phyloP scores from a whole-genome alignment of 2,797 vertebrate species.

The Acanthis flammea region DNA sequence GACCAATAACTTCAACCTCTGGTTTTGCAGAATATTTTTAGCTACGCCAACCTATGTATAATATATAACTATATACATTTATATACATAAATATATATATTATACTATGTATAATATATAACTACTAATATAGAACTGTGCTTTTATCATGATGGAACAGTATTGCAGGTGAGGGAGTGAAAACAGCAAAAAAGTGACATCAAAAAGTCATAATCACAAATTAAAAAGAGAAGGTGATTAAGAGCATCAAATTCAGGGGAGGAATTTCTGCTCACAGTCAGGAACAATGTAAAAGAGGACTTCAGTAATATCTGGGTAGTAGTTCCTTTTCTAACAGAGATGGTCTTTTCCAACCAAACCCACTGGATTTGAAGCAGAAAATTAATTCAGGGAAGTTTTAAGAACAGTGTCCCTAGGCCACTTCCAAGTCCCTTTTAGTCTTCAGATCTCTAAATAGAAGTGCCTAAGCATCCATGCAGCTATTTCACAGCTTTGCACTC shows the following conservation, averaged over 20 bases:
- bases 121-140: background rate
- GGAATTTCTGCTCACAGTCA: background rate
- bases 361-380: background rate
- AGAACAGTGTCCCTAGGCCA: background rate
- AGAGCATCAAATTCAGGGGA: background rate
- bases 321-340: background rate
- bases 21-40: background rate
- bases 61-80: background rate
- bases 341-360: background rate
- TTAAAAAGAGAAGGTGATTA: background rate
- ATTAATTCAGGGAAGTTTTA: background rate
- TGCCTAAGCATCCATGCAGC: background rate
- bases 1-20: background rate
- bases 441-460: background rate
- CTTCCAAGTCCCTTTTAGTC: background rate
- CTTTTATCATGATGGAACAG: background rate
- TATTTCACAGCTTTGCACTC: background rate
- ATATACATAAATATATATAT: background rate
- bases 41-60: background rate
- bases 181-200: background rate
- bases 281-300: background rate
- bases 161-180: background rate
- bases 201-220: background rate
- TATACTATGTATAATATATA: background rate
- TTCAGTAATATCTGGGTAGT: background rate